phyloP scores from a whole-genome alignment of 2,113 vertebrate genomes.

The Rhinolophus ferrumequinum region DNA sequence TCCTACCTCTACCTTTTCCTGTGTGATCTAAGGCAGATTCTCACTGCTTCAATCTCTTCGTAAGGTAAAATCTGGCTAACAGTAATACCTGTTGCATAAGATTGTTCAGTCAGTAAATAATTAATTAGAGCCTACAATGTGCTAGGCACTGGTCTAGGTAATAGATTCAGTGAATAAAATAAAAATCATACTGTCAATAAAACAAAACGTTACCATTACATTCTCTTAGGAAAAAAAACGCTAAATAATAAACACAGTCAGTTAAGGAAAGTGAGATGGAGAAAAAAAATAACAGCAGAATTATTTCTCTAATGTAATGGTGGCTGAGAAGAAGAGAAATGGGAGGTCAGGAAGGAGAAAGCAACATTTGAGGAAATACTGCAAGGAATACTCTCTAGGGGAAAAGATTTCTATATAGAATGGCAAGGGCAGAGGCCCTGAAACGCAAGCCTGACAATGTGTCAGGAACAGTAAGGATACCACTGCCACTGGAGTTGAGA shows the following conservation, averaged over 20 bases:
- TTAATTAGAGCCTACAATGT: background rate
- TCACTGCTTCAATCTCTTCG: background rate
- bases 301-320: background rate
- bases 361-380: background rate
- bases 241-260: background rate
- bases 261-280: background rate
- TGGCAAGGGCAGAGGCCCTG: background rate
- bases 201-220: background rate
- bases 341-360: background rate
- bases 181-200: background rate
- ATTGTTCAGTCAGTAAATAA: background rate
- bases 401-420: background rate
- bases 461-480: background rate
- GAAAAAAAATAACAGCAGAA: background rate
- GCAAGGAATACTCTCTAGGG: background rate
- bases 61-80: background rate
- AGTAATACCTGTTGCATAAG: background rate
- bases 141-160: background rate
- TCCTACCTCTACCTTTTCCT: background rate
- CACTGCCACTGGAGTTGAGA: background rate
- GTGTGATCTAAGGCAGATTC: background rate
- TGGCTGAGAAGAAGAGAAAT: background rate
- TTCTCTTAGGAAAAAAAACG: background rate
- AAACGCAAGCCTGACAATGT: background rate
- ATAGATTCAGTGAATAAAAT: background rate